phyloP scores from a whole-genome alignment of 2,888 invertebrate species.

The Brenthis ino region DNA sequence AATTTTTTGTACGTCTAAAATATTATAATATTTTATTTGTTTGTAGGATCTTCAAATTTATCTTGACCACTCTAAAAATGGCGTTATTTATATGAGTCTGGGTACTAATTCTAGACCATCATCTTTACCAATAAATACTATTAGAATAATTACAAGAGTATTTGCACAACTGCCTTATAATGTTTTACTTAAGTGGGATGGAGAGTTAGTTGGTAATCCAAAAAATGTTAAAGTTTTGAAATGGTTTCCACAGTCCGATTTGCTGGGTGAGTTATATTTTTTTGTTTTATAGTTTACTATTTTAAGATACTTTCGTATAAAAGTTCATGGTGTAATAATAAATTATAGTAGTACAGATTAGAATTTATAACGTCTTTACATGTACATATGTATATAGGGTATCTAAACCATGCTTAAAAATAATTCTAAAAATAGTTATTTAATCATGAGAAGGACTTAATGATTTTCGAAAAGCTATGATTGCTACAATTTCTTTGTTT shows the following conservation, averaged over 20 bases:
- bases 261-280: neutral
- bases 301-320: too few species aligned
- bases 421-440: too few species aligned
- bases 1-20: neutral
- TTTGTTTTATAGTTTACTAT: neutral
- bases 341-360: neutral
- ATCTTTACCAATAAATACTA: slow-evolving; percentile 37
- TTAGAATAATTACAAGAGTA: neutral
- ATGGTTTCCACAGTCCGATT: slow-evolving; percentile 17
- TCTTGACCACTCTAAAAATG: slow-evolving; percentile 51
- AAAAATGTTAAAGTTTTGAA: slow-evolving; percentile 38
- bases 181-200: slow-evolving; percentile 33
- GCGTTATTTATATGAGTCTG: slow-evolving; percentile 56
- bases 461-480: too few species aligned
- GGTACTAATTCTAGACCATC: slow-evolving; percentile 50
- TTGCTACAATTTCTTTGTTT: too few species aligned
- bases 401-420: too few species aligned
- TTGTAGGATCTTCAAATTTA: slow-evolving; percentile 52
- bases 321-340: neutral
- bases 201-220: neutral
- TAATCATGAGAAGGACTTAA: too few species aligned
- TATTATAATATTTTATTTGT: neutral
- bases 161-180: neutral
- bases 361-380: neutral
- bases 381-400: neutral